Evolutionary conservation across 2,797 vertebrate species (phyloP).

Genomic region (Ceryle rudis): DNA sequence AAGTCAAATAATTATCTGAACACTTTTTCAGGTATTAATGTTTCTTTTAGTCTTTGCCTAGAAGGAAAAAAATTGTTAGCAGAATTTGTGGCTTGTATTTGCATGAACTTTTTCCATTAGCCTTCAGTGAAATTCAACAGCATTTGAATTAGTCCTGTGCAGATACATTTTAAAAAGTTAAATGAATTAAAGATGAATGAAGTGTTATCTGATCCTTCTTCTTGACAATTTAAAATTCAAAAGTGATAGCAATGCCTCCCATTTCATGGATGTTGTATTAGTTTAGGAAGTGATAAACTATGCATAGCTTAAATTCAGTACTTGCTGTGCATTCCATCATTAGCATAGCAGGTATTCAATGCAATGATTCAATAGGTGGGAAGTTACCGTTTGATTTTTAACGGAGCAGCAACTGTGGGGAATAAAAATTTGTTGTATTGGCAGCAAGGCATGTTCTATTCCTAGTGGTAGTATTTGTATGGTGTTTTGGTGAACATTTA

Average conservation of each 20-base stretch:
- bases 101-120: background rate
- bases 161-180: background rate
- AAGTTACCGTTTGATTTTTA: background rate
- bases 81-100: background rate
- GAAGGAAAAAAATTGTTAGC: background rate
- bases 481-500: background rate
- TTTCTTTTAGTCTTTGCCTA: background rate
- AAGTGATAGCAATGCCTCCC: background rate
- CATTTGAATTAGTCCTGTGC: background rate
- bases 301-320: background rate
- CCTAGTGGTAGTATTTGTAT: background rate
- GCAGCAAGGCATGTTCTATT: background rate
- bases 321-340: background rate
- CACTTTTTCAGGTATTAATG: background rate
- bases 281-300: constrained; percentile 7
- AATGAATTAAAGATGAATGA: constrained; percentile 14
- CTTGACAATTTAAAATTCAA: constrained; percentile 2
- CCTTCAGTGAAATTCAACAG: background rate
- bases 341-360: background rate
- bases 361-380: background rate
- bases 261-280: background rate
- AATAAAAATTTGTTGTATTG: background rate
- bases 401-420: background rate
- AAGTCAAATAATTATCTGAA: background rate
- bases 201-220: background rate